Percentiles rank a stretch among this genome's conserved stretches.
Conservation (phyloP, 2,113 vertebrate species). For the Mesembrinibis cayennensis region DNA sequence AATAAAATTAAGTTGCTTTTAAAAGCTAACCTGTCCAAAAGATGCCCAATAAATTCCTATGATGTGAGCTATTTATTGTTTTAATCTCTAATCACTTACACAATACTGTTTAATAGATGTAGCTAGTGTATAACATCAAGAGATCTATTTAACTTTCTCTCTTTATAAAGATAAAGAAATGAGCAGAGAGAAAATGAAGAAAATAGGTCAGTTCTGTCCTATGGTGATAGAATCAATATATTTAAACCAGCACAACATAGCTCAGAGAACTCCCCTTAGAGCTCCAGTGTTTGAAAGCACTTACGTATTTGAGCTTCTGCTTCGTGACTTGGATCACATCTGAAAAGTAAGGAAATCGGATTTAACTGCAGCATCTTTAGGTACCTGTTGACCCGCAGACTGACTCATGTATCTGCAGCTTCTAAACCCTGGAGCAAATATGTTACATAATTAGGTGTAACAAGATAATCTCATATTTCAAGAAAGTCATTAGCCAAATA, state of each 20-base stretch:
- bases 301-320: background rate
- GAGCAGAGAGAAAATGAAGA: background rate
- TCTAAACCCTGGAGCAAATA: background rate
- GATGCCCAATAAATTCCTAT: background rate
- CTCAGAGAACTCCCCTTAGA: background rate
- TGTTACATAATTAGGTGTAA: background rate
- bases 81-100: background rate
- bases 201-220: background rate
- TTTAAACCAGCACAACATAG: background rate
- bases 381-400: background rate
- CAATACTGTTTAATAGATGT: background rate
- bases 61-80: background rate
- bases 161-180: conserved; percentile 7
- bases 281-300: background rate
- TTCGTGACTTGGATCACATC: background rate
- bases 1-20: background rate
- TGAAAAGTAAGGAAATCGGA: background rate
- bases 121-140: background rate
- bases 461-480: background rate
- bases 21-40: conserved; percentile 1
- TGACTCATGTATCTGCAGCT: background rate
- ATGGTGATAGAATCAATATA: background rate
- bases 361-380: background rate
- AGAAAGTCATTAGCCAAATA: background rate
- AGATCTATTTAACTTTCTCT: background rate